Conservation (phyloP, 92 coral and sea anemone genomes). For the Pocillopora grandis region DNA sequence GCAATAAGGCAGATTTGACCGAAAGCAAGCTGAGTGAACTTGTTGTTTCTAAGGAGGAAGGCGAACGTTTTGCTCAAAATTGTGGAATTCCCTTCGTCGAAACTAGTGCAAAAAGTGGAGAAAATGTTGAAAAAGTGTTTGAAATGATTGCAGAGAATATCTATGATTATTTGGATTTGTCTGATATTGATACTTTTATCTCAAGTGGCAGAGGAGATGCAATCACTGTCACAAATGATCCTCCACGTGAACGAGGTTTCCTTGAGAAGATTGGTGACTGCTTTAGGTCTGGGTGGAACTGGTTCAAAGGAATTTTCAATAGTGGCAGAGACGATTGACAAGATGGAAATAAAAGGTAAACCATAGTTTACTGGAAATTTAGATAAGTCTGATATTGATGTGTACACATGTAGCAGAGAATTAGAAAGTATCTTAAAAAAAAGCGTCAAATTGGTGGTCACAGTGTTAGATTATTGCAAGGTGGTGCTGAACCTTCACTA, state of each 20-base stretch:
- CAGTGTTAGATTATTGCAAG: too few relatives aligned
- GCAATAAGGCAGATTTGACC: neutral
- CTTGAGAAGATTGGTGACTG: neutral
- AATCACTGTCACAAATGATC: neutral
- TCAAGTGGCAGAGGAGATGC: neutral
- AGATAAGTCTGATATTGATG: slow-evolving; percentile 1
- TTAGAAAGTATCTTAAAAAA: too few relatives aligned
- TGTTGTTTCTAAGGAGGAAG: neutral
- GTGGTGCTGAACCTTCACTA: too few relatives aligned
- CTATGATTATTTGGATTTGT: slow-evolving; percentile 2
- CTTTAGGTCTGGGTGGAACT: neutral
- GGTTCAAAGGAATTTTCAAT: neutral
- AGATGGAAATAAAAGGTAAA: too few relatives aligned
- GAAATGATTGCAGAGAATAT: neutral
- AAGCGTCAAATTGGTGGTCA: too few relatives aligned
- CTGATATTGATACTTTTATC: neutral
- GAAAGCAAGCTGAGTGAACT: neutral
- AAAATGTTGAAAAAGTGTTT: slow-evolving; percentile 1
- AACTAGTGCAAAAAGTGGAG: neutral
- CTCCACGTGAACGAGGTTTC: neutral
- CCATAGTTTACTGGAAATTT: neutral
- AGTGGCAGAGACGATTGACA: neutral
- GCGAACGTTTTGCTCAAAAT: neutral
- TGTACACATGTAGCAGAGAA: neutral
- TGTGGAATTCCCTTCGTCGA: neutral